Percentiles rank a stretch among this genome's conserved stretches.
These are phyloP conservation scores for Allolobophora icterica DNA, from an alignment of 2,888 invertebrate species.

Conservation along the genomic window DNA sequence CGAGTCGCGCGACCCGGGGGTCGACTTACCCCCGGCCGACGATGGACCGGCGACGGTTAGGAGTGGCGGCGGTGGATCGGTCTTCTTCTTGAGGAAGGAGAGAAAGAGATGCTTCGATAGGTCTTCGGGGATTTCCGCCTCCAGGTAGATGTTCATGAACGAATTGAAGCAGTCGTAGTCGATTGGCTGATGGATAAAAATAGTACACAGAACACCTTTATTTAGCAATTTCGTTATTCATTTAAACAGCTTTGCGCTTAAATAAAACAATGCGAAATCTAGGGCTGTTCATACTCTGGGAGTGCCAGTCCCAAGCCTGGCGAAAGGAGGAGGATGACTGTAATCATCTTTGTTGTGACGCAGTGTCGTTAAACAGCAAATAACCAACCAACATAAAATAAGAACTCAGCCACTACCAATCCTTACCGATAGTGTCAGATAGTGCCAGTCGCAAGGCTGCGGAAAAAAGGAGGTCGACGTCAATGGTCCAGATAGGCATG, in stretches of 20 bases:
- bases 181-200: conserved; percentile 78
- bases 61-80: neutral
- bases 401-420: no score
- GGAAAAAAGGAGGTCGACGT: no score
- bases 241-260: neutral
- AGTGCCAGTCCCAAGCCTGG: no score
- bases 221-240: neutral
- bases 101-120: conserved; percentile 88
- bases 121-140: conserved; percentile 84
- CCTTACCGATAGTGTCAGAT: no score
- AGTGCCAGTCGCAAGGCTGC: no score
- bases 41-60: neutral
- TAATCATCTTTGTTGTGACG: no score
- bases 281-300: no score
- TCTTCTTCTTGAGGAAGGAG: conserved; percentile 81
- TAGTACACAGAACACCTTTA: neutral
- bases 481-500: no score
- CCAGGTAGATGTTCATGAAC: conserved; percentile 91
- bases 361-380: no score
- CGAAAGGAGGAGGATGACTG: no score
- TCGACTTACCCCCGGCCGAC: neutral
- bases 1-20: neutral
- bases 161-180: conserved; percentile 90
- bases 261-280: neutral
- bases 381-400: no score